Evolutionary conservation across 2,113 vertebrate genomes (phyloP), one percentile per base, ranked within the genome.

Genomic region (Lasiurus borealis): DNA sequence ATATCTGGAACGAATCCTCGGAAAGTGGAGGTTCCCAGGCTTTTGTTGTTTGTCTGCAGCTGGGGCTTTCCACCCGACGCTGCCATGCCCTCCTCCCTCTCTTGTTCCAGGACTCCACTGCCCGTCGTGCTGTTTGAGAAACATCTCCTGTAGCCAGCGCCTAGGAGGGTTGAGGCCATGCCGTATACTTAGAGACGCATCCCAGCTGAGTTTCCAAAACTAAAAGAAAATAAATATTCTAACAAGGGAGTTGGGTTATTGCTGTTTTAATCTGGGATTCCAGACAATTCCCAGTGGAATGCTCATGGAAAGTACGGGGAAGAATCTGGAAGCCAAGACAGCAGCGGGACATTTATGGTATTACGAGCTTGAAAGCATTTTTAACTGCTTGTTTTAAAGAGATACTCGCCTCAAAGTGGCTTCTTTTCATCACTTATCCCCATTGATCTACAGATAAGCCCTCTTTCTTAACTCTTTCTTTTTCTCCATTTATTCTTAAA

Each of bases 261-360:
- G 97, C 96, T 9, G 1, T 97, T 98, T 98, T 97, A 98, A 98
- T 97, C 90, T 93, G 94, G 93, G 96, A 98, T 98, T 98, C 97
- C 96, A 96, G 95, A 86, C n/a, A 97, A 90, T 98, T 98, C 97
- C 97, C 97, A 97, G 85, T 95, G 97, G 97, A 98, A 98, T 98
- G 98, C 97, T 96, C 94, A 88, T 98, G 97, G 98, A 98, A 98
- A 98, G 97, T 97, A 88, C 97, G 93, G 97, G 96, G 97, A 98
- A 97, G 96, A 98, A 94, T 98, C 94, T 94, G 94, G 96, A 87
- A 97, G 96, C 95, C 96, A 96, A 97, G 93, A 73, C 62, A 95
- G 95, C 97, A 98, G 94, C 97, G 88, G 98, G 98, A 98, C 98
- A 98, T 98, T 98, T 98, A 98, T 98, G 98, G 98, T 98, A 95